Percentiles rank a stretch among this genome's conserved stretches.
Evolutionary conservation across 1,140 invertebrate species (phyloP).

Genomic region (Pollicipes pollicipes): DNA sequence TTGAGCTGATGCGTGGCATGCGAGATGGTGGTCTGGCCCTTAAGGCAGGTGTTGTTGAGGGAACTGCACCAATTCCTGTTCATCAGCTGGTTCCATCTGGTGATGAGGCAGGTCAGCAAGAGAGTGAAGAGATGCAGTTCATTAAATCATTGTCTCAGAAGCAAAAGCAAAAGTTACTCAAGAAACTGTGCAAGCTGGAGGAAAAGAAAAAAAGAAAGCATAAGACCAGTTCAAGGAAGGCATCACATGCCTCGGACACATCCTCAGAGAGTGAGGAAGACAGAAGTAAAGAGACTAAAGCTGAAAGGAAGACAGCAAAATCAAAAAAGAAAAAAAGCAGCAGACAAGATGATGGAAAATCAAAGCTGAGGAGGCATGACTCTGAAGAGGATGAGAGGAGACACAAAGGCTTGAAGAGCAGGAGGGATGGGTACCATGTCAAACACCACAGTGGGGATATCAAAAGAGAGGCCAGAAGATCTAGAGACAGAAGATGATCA

Average conservation of each 20-base stretch:
- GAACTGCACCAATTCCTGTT: conserved; percentile 9
- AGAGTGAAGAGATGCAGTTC: conserved; percentile 46
- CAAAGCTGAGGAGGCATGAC: too few relatives aligned
- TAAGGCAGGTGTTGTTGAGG: conserved; percentile 30
- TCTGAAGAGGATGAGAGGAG: too few relatives aligned
- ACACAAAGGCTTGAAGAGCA: too few relatives aligned
- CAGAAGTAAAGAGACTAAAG: conserved; percentile 36
- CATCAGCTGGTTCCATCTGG: conserved; percentile 25
- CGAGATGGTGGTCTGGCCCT: conserved; percentile 74
- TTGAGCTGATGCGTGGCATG: conserved; percentile 41
- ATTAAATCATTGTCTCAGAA: conserved; percentile 64
- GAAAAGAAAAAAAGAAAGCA: conserved; percentile 28
- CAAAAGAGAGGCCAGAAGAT: too few relatives aligned
- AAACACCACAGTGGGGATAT: too few relatives aligned
- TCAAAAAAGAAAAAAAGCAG: too few relatives aligned
- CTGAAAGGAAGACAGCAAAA: conserved; percentile 26
- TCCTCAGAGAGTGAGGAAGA: conserved; percentile 21
- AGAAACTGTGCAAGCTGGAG: conserved; percentile 49
- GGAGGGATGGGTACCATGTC: too few relatives aligned
- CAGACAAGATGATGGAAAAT: too few relatives aligned
- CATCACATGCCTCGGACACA: conserved; percentile 5
- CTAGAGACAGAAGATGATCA: too few relatives aligned
- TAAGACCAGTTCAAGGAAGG: conserved; percentile 31
- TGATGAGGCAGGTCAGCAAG: conserved; percentile 39
- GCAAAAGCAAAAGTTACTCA: conserved; percentile 76